Conservation (phyloP, 2,888 invertebrate genomes). For the Hemithea aestivaria region DNA sequence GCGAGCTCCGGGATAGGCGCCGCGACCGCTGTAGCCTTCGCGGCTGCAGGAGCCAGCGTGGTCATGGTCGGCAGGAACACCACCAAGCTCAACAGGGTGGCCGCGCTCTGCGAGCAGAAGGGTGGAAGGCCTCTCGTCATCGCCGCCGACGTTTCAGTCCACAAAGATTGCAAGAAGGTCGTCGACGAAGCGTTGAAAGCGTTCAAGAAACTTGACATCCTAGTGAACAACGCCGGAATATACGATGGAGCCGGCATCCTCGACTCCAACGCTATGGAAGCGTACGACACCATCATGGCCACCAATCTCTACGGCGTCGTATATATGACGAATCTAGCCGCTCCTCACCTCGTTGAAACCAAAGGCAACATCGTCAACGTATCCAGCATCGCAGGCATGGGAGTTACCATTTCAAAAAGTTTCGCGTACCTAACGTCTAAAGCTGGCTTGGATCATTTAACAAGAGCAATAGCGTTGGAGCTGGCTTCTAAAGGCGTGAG, state of each 20-base stretch:
- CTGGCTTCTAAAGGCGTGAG: constrained; percentile 84
- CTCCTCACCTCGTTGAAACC: constrained; percentile 28
- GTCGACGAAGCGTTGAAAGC: neutral
- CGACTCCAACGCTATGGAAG: constrained; percentile 11
- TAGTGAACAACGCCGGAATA: constrained; percentile 28
- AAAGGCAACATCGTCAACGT: constrained; percentile 87
- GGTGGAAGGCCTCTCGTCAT: constrained; percentile 6
- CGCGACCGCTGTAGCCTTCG: constrained; percentile 24
- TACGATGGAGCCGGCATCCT: neutral
- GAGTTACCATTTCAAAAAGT: neutral
- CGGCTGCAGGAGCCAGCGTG: constrained; percentile 29
- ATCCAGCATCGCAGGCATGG: constrained; percentile 20
- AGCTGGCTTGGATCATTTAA: constrained; percentile 33
- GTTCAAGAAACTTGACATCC: constrained; percentile 20
- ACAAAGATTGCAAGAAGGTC: constrained; percentile 4
- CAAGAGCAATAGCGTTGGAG: constrained; percentile 72
- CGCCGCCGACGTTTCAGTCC: constrained; percentile 4
- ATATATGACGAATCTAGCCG: constrained; percentile 23
- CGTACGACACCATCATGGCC: constrained; percentile 16
- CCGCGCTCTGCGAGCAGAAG: constrained; percentile 3
- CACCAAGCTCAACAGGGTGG: constrained; percentile 22
- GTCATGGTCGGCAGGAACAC: constrained; percentile 31
- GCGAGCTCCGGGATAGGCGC: constrained; percentile 39
- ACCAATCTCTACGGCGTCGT: constrained; percentile 23
- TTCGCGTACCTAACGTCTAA: constrained; percentile 29